These are phyloP conservation scores for Vidua macroura DNA, from an alignment of 2,113 vertebrate genomes.

Conservation along the genomic window DNA sequence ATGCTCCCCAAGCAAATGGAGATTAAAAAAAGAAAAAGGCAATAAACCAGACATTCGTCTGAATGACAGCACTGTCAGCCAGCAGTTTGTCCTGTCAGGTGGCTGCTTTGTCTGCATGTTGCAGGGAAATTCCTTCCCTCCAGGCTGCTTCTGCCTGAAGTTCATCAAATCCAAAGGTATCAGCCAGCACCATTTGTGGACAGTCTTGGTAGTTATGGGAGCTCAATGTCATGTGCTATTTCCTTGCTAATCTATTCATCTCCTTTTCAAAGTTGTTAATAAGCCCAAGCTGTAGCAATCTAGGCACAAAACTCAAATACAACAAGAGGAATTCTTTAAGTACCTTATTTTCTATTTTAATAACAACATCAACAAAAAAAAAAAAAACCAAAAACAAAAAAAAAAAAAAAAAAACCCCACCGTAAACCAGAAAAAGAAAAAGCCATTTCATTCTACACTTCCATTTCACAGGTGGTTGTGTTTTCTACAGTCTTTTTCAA, in stretches of 20 bases:
- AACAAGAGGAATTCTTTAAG: background rate
- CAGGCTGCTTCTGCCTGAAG: background rate
- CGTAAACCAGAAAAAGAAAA: background rate
- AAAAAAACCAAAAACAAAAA: no score
- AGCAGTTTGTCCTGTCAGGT: background rate
- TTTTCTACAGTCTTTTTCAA: background rate
- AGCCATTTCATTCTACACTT: background rate
- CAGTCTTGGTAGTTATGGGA: background rate
- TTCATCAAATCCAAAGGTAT: background rate
- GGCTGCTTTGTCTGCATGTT: background rate
- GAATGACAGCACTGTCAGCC: background rate
- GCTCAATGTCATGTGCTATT: background rate
- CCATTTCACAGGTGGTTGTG: background rate
- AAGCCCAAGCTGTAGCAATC: background rate
- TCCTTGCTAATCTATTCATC: background rate
- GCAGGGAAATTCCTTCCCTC: background rate
- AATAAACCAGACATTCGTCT: background rate
- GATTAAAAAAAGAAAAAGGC: background rate
- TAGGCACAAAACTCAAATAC: background rate
- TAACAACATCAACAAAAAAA: background rate
- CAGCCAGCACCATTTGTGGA: background rate
- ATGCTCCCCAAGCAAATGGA: background rate
- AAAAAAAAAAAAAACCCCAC: no score
- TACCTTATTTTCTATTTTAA: background rate
- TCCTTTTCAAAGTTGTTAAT: background rate